Percentiles rank a stretch among this genome's conserved stretches.
phyloP scores from a whole-genome alignment of 2,888 invertebrate genomes.

The Luffia ferchaultella region DNA sequence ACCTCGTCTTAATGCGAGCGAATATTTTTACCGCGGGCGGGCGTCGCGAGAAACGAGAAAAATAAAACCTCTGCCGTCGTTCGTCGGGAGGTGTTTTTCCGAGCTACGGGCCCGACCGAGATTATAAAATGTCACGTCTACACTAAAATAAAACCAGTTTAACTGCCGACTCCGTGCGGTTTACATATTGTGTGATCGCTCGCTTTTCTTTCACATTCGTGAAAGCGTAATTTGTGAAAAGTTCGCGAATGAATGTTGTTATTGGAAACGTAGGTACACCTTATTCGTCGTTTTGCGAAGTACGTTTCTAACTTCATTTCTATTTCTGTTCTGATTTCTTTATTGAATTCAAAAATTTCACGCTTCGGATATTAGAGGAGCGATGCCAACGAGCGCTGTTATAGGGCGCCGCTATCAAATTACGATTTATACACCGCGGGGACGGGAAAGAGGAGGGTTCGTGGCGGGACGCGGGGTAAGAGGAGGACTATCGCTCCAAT shows the following conservation, averaged over 20 bases:
- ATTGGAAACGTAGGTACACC: no score
- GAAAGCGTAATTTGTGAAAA: no score
- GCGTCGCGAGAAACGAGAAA: background rate
- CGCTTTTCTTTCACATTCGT: no score
- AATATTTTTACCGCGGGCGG: background rate
- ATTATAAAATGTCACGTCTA: background rate
- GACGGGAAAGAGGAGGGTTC: no score
- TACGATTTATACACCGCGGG: constrained; percentile 33
- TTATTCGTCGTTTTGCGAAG: no score
- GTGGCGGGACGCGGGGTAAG: constrained; percentile 18
- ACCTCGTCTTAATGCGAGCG: constrained; percentile 1
- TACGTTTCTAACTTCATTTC: no score
- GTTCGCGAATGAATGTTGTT: no score
- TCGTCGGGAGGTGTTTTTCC: background rate
- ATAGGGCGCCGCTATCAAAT: constrained; percentile 30
- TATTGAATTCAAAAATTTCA: no score
- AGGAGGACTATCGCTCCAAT: constrained; percentile 28
- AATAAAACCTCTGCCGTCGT: background rate
- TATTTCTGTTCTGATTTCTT: no score
- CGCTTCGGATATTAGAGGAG: no score
- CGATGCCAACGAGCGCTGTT: constrained; percentile 1
- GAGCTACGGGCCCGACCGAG: background rate
- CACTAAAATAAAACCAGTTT: background rate
- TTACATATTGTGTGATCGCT: no score
- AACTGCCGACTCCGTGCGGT: background rate